A percentile compares a stretch with the other conserved stretches of the same genome.
These are phyloP conservation scores for Pitangus sulphuratus DNA, from an alignment of 2,797 vertebrate species.

Conservation along the genomic window DNA sequence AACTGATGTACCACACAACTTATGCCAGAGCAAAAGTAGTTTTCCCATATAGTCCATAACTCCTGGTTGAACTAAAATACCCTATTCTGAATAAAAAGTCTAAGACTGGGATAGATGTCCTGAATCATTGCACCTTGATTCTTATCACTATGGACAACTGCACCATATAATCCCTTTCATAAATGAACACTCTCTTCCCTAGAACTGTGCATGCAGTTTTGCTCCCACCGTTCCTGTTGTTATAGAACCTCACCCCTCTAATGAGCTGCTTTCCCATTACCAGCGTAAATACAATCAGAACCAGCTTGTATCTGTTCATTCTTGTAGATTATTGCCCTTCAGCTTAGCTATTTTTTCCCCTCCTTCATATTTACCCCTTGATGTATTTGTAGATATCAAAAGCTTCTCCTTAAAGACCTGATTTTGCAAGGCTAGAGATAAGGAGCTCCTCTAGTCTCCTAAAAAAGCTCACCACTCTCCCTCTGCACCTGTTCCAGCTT, in stretches of 20 bases:
- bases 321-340: not conserved
- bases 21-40: not conserved
- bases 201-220: not conserved
- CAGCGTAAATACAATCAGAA: not conserved
- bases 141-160: not conserved
- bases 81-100: not conserved
- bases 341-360: not conserved
- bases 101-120: not conserved
- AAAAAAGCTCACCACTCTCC: not conserved
- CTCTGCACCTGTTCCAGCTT: not conserved
- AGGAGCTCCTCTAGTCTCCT: not conserved
- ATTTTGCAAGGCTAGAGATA: not conserved
- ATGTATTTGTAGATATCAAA: not conserved
- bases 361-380: not conserved
- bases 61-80: not conserved
- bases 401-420: not conserved
- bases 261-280: not conserved
- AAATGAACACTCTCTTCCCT: not conserved
- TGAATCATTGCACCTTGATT: not conserved
- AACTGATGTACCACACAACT: not conserved
- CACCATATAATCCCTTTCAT: not conserved
- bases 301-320: not conserved
- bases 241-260: not conserved
- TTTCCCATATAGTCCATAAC: not conserved
- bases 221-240: not conserved